Conservation (phyloP, 2,888 invertebrate genomes). For the Agrochola circellaris region DNA sequence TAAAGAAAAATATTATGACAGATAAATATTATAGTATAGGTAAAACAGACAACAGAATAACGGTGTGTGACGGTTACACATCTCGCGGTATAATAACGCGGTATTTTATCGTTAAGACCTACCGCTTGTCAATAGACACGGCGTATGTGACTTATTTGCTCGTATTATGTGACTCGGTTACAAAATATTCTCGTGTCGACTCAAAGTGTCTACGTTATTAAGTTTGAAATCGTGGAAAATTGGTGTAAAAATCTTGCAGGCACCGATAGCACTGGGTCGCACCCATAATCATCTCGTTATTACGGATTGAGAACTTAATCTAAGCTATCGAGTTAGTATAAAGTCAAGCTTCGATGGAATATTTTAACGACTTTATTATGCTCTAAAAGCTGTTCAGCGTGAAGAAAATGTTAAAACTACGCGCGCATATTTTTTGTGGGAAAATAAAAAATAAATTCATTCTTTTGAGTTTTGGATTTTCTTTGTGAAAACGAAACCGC, state of each 20-base stretch:
- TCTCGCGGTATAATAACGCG: conserved; percentile 60
- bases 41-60: conserved; percentile 40
- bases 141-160: conserved; percentile 66
- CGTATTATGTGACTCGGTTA: conserved; percentile 64
- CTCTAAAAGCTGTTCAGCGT: conserved; percentile 29
- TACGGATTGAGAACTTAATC: conserved; percentile 43
- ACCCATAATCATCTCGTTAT: conserved; percentile 51
- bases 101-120: conserved; percentile 68
- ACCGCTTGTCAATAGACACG: conserved; percentile 67
- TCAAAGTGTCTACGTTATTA: conserved; percentile 41
- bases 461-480: neutral
- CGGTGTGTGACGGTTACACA: conserved; percentile 48
- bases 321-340: conserved; percentile 37
- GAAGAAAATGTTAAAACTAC: conserved; percentile 39
- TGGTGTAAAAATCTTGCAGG: conserved; percentile 40
- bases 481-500: neutral
- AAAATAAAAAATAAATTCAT: neutral
- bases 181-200: conserved; percentile 56
- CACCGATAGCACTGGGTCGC: conserved; percentile 10
- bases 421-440: neutral
- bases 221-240: conserved; percentile 45
- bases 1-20: conserved; percentile 18
- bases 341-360: conserved; percentile 38
- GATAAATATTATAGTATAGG: conserved; percentile 24
- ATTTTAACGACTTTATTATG: conserved; percentile 47